Percentiles rank a stretch among this genome's conserved stretches.
Conservation (phyloP, 2,113 vertebrate genomes). For the Pseudorectes ferrugineus region DNA sequence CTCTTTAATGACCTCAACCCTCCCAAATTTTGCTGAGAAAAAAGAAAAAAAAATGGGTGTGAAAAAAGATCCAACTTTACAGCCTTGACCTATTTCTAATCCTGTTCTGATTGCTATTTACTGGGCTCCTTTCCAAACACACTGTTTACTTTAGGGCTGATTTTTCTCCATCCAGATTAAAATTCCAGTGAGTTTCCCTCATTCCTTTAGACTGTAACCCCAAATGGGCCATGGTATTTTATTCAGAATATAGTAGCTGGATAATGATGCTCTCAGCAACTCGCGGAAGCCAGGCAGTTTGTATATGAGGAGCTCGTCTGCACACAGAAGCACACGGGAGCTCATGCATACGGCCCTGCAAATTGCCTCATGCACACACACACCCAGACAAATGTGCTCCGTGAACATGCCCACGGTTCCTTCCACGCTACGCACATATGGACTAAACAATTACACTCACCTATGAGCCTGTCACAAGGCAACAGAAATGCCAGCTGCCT, state of each 20-base stretch:
- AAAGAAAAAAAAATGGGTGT: not conserved
- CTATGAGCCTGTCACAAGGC: conserved; percentile 5
- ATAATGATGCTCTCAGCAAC: conserved; percentile 40
- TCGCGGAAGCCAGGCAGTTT: not conserved
- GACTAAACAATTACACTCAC: conserved; percentile 25
- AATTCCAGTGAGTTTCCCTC: conserved; percentile 47
- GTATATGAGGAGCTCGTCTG: not conserved
- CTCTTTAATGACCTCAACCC: not conserved
- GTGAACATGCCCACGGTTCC: not conserved
- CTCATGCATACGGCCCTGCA: not conserved
- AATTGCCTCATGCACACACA: not conserved
- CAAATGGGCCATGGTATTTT: conserved; percentile 20
- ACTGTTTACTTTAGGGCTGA: conserved; percentile 53
- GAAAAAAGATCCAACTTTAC: conserved; percentile 17
- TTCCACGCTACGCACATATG: not conserved
- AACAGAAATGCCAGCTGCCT: conserved; percentile 65
- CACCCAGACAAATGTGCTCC: not conserved
- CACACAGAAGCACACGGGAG: not conserved
- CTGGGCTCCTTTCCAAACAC: conserved; percentile 39
- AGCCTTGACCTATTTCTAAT: conserved; percentile 48
- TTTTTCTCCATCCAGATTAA: conserved; percentile 57
- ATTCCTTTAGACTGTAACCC: conserved; percentile 42
- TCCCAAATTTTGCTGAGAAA: not conserved
- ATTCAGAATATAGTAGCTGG: conserved; percentile 26
- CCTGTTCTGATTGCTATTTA: conserved; percentile 39